These are phyloP conservation scores for Alligator sinensis DNA, from an alignment of 2,113 vertebrate species.

Conservation along the genomic window DNA sequence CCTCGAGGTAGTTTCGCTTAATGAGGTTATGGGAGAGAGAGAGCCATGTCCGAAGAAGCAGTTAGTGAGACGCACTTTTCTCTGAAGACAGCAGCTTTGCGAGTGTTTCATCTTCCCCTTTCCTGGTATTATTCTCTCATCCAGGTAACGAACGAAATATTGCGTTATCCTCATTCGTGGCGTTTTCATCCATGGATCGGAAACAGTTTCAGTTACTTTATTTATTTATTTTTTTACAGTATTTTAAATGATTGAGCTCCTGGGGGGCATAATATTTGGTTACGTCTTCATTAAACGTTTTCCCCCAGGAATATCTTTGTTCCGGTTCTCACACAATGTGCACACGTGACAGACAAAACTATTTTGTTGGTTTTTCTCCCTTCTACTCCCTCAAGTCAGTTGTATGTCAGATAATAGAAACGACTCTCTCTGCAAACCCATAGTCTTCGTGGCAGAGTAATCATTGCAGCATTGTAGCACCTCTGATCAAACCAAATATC, in stretches of 20 bases:
- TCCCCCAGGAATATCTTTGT: not conserved
- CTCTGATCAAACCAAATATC: not conserved
- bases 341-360: not conserved
- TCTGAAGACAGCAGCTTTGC: constrained; percentile 82
- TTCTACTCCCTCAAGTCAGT: not conserved
- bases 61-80: constrained; percentile 80
- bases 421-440: not conserved
- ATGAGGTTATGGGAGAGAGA: constrained; percentile 79
- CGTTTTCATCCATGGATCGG: accelerated
- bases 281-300: not conserved
- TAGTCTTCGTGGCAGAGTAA: not conserved
- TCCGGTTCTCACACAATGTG: not conserved
- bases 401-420: not conserved
- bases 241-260: not conserved
- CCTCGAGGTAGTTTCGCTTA: constrained; percentile 50
- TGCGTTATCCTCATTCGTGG: not conserved
- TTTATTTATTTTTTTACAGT: not conserved
- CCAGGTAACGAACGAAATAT: constrained; percentile 79
- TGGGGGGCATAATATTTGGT: not conserved
- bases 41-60: constrained; percentile 88
- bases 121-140: constrained; percentile 86
- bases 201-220: not conserved
- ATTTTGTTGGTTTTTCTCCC: not conserved
- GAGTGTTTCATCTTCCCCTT: constrained; percentile 87
- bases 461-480: not conserved